Evolutionary conservation across 1,140 invertebrate species (phyloP), one percentile per base, ranked within the genome.

Genomic region (Drosophila santomea): DNA sequence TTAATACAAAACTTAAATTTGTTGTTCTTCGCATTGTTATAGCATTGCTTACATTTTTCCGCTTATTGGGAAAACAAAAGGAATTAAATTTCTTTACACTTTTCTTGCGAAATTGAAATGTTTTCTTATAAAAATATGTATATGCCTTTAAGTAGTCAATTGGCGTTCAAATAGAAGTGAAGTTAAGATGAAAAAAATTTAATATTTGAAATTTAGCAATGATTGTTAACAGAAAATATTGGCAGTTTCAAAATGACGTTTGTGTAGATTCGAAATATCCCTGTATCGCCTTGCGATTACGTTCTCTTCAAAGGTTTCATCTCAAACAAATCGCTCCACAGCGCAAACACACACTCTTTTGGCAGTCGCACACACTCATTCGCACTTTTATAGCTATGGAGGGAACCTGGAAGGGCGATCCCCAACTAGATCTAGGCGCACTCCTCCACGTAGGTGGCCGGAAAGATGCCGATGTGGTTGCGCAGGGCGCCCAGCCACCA

Each of bases 401-500:
- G 48, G 36, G 35, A 51, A 52, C 92, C 82, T 56, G 92, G 41
- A 1, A 35, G n/a, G 8, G 39, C 17, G 17, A 25, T 38, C 23
- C 8, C 20, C n/a, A 17, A 28, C 32, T 32, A 32, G 32, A 32
- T 10, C 60, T 79, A 91, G 71, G 63, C 71, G 43, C 94, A 94
- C 68, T 94, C 94, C 94, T 98, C 96, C 3, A 98, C 97, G 85
- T 98, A 98, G 4, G 97, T 98, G 2, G 97, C 97, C 1, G 98
- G 98, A 85, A 98, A 98, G 73, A 98, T 98, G 28, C 98, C 98
- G 54, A 97, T 95, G 57, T 94, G 94, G 32, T 97, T 97, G 64
- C 96, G 95, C 47, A 97, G 94, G 78, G 98, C 97, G 10, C 97
- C 97, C 54, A 97, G 95, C 97, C 98, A 98, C 97, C 97, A 98